Evolutionary conservation across 2,113 vertebrate species (phyloP), one percentile per base, ranked within the genome.

Genomic region (Triplophysa dalaica): DNA sequence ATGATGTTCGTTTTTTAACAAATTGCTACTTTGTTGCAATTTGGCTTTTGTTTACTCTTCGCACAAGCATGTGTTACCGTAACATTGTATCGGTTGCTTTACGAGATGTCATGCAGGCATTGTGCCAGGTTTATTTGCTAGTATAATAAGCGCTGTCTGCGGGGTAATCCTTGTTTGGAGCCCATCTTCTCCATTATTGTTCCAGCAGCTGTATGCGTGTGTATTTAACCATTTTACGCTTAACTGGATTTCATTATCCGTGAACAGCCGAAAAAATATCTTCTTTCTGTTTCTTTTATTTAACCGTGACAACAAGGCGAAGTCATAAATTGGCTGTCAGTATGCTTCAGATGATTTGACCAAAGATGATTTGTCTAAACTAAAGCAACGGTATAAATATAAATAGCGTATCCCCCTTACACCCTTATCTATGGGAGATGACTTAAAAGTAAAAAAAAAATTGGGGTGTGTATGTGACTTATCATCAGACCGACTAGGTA

Each of bases 121-220:
- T 50, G 62, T 77, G 62, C 62, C 75, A 65, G 62, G 41, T 65
- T 65, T 64, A 64, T 76, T 76, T 76, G 62, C 62, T 33, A 76
- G 74, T 76, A 26, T 77, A 77, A 77, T 54, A 38, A 22, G 54
- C 19, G 54, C 54, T 58, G 54, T 58, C 54, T 58, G 54, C 8
- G 9, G 7, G 54, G n/a, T 38, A 50, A 77, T 77, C 45, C 62
- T 38, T 22, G 48, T 64, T 64, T 74, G 61, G 70, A 24, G 56
- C 8, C 16, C 56, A 61, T 21, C 41, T 29, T 63, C 56, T 24
- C n/a, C 50, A n/a, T 21, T 63, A 50, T 75, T 75, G 60, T 75
- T 19, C 73, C 14, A 17, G 6, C 60, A 62, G 58, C 73, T 19
- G 73, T 63, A 24, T 63, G 58, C 16, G 24, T 75, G 14, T 48